These are phyloP conservation scores for Drosophila ficusphila DNA, from an alignment of 1,140 invertebrate genomes.

Conservation along the genomic window DNA sequence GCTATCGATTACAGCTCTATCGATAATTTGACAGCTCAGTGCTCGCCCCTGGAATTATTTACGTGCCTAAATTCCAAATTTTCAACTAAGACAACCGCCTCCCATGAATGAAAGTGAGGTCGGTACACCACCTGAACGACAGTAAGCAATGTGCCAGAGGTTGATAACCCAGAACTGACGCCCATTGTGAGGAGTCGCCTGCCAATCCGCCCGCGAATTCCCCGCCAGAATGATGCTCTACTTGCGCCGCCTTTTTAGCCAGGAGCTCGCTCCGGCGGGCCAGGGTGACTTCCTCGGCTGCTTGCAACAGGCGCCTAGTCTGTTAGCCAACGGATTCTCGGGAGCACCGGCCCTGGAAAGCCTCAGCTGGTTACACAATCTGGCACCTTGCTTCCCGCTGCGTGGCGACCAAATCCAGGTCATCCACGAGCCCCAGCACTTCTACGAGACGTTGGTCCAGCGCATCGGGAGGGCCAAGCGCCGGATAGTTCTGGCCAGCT, in stretches of 20 bases:
- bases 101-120: constrained; percentile 38
- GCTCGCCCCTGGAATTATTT: constrained; percentile 4
- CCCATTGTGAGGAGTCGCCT: not conserved
- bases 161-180: not conserved
- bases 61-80: constrained; percentile 13
- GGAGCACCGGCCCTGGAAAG: constrained; percentile 72
- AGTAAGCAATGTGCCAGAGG: constrained; percentile 26
- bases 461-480: constrained; percentile 89
- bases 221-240: constrained; percentile 56
- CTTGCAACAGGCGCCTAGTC: constrained; percentile 59
- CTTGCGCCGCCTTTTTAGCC: constrained; percentile 73
- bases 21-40: not conserved
- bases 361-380: constrained; percentile 88
- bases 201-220: not conserved
- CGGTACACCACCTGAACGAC: not conserved
- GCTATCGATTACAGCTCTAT: not conserved
- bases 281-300: constrained; percentile 66
- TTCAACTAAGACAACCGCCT: not conserved
- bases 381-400: constrained; percentile 90
- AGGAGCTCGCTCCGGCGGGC: constrained; percentile 60
- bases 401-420: constrained; percentile 89
- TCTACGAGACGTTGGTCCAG: constrained; percentile 90
- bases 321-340: constrained; percentile 44
- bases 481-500: constrained; percentile 94
- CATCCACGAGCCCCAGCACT: constrained; percentile 90